Evolutionary conservation across 2,797 vertebrate species (phyloP).

Genomic region (Apodemus agrarius): DNA sequence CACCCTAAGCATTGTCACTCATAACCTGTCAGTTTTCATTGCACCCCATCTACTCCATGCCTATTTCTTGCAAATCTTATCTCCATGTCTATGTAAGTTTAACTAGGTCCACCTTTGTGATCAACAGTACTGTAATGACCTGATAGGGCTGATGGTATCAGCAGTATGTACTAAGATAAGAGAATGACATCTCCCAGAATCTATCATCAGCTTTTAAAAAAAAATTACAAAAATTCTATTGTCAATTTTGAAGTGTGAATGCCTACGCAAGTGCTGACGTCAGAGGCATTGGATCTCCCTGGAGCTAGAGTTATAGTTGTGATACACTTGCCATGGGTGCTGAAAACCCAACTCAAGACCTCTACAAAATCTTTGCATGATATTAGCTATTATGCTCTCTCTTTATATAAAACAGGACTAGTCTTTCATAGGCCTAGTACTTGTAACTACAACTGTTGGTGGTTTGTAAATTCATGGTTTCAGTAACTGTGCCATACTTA

Average conservation of each 20-base stretch:
- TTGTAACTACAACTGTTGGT: not conserved
- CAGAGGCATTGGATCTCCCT: not conserved
- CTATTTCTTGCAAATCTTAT: not conserved
- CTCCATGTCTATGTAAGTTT: not conserved
- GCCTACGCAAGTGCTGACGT: not conserved
- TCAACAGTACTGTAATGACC: not conserved
- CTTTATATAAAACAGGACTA: not conserved
- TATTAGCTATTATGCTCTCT: not conserved
- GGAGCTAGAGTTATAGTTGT: not conserved
- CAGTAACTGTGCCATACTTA: not conserved
- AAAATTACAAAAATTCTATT: not conserved
- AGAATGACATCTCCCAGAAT: too few species aligned
- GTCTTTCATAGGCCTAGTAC: not conserved
- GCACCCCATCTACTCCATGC: rapidly evolving
- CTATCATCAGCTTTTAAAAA: not conserved
- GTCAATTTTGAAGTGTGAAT: not conserved
- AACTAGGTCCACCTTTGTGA: not conserved
- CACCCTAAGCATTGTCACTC: too few species aligned
- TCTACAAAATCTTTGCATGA: not conserved
- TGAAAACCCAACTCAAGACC: not conserved
- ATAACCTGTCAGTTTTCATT: not conserved
- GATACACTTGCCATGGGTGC: not conserved
- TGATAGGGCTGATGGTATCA: not conserved
- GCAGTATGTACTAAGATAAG: not conserved
- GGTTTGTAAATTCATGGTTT: not conserved